Percentiles rank a stretch among this genome's conserved stretches.
Conservation (phyloP, 2,113 vertebrate genomes). For the Rynchops niger region DNA sequence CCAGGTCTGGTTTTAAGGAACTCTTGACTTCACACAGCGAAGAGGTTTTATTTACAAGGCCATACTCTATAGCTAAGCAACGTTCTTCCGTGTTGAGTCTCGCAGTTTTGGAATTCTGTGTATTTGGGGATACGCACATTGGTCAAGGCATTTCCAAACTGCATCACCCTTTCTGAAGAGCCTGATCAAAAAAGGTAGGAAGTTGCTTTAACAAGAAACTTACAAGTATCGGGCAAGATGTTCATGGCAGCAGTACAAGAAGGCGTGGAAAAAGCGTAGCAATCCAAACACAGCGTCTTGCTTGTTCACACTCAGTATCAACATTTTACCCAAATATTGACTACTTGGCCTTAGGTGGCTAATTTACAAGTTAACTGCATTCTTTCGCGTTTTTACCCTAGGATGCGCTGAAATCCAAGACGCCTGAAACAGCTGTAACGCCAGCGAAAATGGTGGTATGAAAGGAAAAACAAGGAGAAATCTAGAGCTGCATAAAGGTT, state of each 20-base stretch:
- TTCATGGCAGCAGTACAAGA: neutral
- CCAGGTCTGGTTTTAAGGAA: neutral
- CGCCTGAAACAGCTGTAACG: neutral
- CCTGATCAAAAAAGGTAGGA: neutral
- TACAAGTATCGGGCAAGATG: neutral
- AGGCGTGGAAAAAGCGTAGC: neutral
- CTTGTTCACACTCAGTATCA: neutral
- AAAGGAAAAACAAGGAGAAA: too few relatives aligned
- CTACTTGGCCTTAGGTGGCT: neutral
- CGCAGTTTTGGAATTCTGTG: neutral
- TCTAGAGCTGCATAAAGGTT: neutral
- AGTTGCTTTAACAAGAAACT: neutral
- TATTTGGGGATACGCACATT: accelerated
- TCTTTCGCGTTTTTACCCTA: neutral
- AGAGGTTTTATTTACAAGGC: neutral
- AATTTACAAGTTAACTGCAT: neutral
- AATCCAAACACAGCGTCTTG: neutral
- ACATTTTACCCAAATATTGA: neutral
- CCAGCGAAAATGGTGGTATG: neutral
- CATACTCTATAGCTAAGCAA: neutral
- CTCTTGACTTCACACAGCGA: neutral
- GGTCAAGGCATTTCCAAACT: neutral
- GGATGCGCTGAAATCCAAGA: neutral
- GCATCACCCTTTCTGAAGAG: accelerated
- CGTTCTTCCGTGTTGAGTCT: accelerated